Evolutionary conservation across 1,140 invertebrate species (phyloP), one percentile per base, ranked within the genome.

Genomic region (Tetraneura akinire): DNA sequence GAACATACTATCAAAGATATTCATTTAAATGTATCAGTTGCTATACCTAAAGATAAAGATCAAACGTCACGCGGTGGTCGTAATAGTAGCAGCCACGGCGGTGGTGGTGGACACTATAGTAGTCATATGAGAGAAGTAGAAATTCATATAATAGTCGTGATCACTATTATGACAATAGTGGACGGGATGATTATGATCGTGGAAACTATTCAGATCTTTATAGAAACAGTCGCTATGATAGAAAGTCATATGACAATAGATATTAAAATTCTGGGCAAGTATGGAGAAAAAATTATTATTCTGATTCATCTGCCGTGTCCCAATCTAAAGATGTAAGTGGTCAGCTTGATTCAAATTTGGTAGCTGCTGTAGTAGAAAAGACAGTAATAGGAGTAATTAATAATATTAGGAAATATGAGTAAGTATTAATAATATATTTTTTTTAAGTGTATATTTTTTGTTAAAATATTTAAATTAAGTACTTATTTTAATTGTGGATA

Each of bases 1-100:
- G 90, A 91, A 84, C 90, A 91, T 84, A 90, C 90, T 73, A 89
- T 91, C 60, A 90, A 90, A 82, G 88, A 90, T 81, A 87, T 88
- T 37, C 89, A 88, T 83, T 88, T 91, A 26, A 89, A 90, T 86
- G 88, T 91, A 42, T 90, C 89, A 80, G 89, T 87, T 83, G 90
- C 90, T 66, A 89, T 89, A 57, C 90, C 90, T n/a, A 90, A 90
- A 83, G 73, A 71, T 18, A 74, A 80, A n/a, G 80, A 70, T 10
- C 66, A 60, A 29, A 78, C 55, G 3, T 55, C 18, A 51, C 29
- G 74, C 11, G 74, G 74, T 26, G 55, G 73, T 18, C 73, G 73
- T 26, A 62, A n/a, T 60, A 18, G 49, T n/a, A n/a, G n/a, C n/a
- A n/a, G n/a, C n/a, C n/a, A n/a, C n/a, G n/a, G n/a, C n/a, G n/a